A percentile compares a stretch with the other conserved stretches of the same genome.
Evolutionary conservation across 2,888 invertebrate species (phyloP).

Genomic region (Pandemis corylana): DNA sequence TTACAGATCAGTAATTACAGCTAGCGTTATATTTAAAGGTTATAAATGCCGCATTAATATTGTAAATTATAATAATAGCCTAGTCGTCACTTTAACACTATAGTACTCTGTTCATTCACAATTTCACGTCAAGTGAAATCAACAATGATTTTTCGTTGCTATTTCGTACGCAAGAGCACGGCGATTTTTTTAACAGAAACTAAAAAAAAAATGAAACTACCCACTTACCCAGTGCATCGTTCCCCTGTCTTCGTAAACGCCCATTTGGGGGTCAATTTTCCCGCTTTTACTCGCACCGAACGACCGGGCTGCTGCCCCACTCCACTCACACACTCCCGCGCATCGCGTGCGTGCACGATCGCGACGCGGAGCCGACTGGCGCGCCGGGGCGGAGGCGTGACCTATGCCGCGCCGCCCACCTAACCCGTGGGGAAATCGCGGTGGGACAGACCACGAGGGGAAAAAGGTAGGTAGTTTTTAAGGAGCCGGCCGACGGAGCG

Average conservation of each 20-base stretch:
- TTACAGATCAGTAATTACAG: too few species aligned
- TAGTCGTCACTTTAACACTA: too few species aligned
- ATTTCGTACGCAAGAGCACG: too few species aligned
- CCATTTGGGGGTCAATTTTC: conserved; percentile 91
- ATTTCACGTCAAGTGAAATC: too few species aligned
- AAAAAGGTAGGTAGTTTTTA: not conserved
- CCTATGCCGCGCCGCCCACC: conserved; percentile 43
- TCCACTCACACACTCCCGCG: conserved; percentile 76
- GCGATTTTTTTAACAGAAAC: not conserved
- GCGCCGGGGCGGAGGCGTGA: conserved; percentile 40
- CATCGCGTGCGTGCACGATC: conserved; percentile 68
- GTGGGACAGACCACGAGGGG: not conserved
- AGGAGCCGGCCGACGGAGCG: not conserved
- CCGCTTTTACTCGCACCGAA: conserved; percentile 80
- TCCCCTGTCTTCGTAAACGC: conserved; percentile 95
- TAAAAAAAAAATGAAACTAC: not conserved
- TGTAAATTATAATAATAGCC: too few species aligned
- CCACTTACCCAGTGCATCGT: conserved; percentile 95
- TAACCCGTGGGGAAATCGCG: not conserved
- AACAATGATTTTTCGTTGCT: too few species aligned
- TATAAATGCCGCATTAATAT: too few species aligned
- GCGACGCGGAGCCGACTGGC: conserved; percentile 78
- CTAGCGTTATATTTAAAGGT: too few species aligned
- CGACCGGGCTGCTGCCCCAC: conserved; percentile 81
- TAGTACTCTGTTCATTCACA: too few species aligned